These are phyloP conservation scores for Coenonympha arcania DNA, from an alignment of 2,888 invertebrate species.

Conservation along the genomic window DNA sequence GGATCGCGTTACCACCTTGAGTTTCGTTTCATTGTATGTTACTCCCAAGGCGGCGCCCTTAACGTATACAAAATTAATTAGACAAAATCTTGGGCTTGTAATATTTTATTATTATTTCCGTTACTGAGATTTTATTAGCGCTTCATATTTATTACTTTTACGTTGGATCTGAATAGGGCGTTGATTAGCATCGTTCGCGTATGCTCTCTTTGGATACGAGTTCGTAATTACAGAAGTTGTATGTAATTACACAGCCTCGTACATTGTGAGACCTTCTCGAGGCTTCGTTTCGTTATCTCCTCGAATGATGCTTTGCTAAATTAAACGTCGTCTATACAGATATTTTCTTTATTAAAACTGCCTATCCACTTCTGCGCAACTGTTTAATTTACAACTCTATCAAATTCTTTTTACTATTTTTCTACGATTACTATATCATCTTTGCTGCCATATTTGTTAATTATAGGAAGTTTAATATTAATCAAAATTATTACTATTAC, in stretches of 20 bases:
- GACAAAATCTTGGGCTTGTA: constrained; percentile 68
- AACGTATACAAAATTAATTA: constrained; percentile 73
- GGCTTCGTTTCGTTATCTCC: constrained; percentile 55
- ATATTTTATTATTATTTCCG: constrained; percentile 73
- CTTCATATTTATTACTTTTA: constrained; percentile 67
- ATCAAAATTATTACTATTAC: background rate
- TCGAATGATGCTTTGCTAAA: constrained; percentile 66
- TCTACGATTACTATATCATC: background rate
- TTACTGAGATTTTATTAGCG: constrained; percentile 66
- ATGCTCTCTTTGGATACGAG: constrained; percentile 52
- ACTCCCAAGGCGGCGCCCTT: constrained; percentile 69
- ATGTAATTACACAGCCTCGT: constrained; percentile 67
- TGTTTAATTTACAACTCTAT: constrained; percentile 12
- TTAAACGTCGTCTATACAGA: constrained; percentile 60
- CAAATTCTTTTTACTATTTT: background rate
- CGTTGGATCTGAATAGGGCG: constrained; percentile 65
- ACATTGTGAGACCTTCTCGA: constrained; percentile 54
- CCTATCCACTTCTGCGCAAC: constrained; percentile 18
- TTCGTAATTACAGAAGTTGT: constrained; percentile 68
- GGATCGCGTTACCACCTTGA: constrained; percentile 70
- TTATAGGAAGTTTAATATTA: background rate
- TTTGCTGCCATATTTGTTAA: background rate
- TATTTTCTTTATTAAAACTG: constrained; percentile 58
- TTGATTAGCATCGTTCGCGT: constrained; percentile 63
- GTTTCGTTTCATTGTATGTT: constrained; percentile 68